Percentiles rank a stretch among this genome's conserved stretches.
Conservation (phyloP, 2,888 invertebrate species). For the Parapristionchus giblindavisi region DNA sequence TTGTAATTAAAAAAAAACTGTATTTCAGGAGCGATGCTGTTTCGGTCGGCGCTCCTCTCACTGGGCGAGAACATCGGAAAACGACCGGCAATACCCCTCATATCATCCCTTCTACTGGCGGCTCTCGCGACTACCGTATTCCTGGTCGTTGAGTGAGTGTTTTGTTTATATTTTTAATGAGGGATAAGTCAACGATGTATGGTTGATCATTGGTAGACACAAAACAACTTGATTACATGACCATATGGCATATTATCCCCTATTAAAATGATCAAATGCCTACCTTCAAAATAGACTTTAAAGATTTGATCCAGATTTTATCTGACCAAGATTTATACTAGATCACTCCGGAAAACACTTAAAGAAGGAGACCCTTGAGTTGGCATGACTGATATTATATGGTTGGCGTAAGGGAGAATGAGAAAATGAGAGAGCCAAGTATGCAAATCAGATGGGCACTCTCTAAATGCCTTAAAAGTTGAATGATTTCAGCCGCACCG, state of each 20-base stretch:
- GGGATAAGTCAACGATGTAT: too few relatives aligned
- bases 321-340: too few relatives aligned
- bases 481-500: constrained; percentile 10
- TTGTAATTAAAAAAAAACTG: too few relatives aligned
- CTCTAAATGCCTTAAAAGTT: too few relatives aligned
- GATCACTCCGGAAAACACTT: too few relatives aligned
- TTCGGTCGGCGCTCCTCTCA: constrained; percentile 1
- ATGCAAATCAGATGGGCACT: too few relatives aligned
- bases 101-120: constrained; percentile 4
- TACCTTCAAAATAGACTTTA: not conserved
- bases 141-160: constrained; percentile 18
- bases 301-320: too few relatives aligned
- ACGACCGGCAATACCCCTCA: not conserved
- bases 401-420: too few relatives aligned
- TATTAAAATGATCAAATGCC: not conserved
- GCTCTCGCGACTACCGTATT: not conserved
- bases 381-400: too few relatives aligned
- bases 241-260: not conserved
- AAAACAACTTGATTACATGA: not conserved
- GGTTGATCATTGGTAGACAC: not conserved
- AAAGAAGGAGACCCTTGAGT: too few relatives aligned
- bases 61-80: constrained; percentile 5
- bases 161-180: too few relatives aligned
- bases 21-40: constrained; percentile 24
- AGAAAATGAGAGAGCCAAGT: too few relatives aligned